phyloP scores from a whole-genome alignment of 2,797 vertebrate species.

The Toxotes lorentzi region DNA sequence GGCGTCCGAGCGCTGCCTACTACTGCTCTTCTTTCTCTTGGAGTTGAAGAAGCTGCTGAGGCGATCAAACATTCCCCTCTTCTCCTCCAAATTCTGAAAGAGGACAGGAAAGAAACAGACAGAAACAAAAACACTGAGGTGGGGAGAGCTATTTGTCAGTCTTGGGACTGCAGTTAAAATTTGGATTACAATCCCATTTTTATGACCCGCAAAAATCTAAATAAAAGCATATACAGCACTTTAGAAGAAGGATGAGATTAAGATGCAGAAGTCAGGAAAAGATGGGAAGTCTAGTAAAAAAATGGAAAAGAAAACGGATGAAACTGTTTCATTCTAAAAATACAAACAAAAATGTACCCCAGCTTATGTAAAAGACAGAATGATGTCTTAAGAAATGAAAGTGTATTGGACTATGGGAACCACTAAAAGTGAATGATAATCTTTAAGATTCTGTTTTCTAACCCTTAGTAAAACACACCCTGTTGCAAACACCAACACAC shows the following conservation, averaged over 20 bases:
- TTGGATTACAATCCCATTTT: background rate
- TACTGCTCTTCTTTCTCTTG: conserved; percentile 72
- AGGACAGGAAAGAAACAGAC: conserved; percentile 30
- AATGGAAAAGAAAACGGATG: no score
- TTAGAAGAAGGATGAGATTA: background rate
- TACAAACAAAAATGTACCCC: no score
- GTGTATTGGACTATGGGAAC: no score
- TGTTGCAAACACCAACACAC: background rate
- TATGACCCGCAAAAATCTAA: background rate
- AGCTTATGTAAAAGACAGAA: background rate
- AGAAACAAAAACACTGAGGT: conserved; percentile 24
- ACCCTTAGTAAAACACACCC: background rate
- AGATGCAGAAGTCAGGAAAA: background rate
- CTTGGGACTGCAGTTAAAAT: background rate
- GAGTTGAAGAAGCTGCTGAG: conserved; percentile 78
- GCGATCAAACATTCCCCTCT: conserved; percentile 75
- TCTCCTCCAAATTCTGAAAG: conserved; percentile 79
- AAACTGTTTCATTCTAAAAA: no score
- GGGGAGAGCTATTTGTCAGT: background rate
- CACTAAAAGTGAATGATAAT: no score
- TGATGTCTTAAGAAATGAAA: background rate
- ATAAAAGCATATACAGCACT: background rate
- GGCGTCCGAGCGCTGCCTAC: conserved; percentile 56
- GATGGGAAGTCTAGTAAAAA: no score
- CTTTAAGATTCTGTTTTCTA: background rate